Evolutionary conservation across 2,113 vertebrate species (phyloP), one percentile per base, ranked within the genome.

Genomic region (Shinisaurus crocodilurus): DNA sequence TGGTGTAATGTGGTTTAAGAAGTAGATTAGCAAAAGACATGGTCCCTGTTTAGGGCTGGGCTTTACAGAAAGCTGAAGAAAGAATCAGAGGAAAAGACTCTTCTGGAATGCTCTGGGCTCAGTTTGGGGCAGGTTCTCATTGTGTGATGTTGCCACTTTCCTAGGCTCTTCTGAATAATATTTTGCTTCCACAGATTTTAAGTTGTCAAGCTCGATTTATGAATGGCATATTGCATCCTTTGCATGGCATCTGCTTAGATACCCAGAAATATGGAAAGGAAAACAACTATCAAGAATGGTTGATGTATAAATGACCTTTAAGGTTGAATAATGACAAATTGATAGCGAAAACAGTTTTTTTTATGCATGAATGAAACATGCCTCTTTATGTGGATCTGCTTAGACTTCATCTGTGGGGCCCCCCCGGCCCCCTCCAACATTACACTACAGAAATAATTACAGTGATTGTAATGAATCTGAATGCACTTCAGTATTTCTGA

Each of bases 271-370:
- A 29, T 76, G 48, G 63, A 88, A 87, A 85, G 67, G 8, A 54
- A 54, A 94, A 67, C 79, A 82, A 87, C 74, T 0, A 90, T 85
- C 65, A 92, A 94, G 90, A 87, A 72, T 79, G 87, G 43, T 67
- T 84, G 9, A 70, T 84, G 0, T 91, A 87, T 87, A 94, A 93
- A 77, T 93, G 89, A 91, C 91, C 92, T 94, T 92, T 94, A 79
- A 88, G 92, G 70, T 83, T 88, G 89, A 63, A 9, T 40, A 90
- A 82, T 88, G 93, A 92, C 34, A 77, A 65, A 89, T 92, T 89
- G 85, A 84, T 88, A 91, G 57, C 70, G 57, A 92, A 91, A 90
- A 87, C 85, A 93, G 76, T 90, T 94, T 91, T 89, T 72, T 90
- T 69, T 20, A 50, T 10, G 27, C 29, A 86, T 81, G 89, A 18